phyloP scores from a whole-genome alignment of 2,797 vertebrate species.

The Myripristis jacobus region DNA sequence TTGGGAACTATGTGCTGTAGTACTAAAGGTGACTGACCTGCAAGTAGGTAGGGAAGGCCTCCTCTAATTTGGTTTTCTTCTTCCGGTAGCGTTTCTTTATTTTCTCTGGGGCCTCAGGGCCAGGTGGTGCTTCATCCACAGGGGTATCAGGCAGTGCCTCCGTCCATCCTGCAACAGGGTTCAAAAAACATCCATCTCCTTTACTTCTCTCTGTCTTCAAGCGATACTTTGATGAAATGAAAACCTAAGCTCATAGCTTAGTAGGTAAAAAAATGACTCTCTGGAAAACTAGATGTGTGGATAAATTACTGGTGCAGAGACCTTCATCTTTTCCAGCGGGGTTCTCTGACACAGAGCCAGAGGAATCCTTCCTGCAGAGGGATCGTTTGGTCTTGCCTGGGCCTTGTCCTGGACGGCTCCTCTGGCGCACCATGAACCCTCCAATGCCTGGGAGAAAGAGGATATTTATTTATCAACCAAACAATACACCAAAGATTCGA shows the following conservation, averaged over 20 bases:
- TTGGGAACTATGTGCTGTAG: too few species aligned
- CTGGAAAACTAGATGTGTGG: neutral
- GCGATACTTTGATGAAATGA: neutral
- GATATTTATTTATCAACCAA: slow-evolving; percentile 3
- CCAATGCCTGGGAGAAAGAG: slow-evolving; percentile 88
- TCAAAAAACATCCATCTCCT: neutral
- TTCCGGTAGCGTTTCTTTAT: slow-evolving; percentile 97
- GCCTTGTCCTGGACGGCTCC: slow-evolving; percentile 93
- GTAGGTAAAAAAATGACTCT: neutral
- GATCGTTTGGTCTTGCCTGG: slow-evolving; percentile 92
- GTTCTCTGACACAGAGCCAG: slow-evolving; percentile 93
- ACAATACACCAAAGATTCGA: slow-evolving; percentile 2
- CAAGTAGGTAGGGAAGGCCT: slow-evolving; percentile 95
- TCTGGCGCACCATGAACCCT: slow-evolving; percentile 99
- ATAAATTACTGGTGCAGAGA: slow-evolving; percentile 62
- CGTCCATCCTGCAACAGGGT: slow-evolving; percentile 86
- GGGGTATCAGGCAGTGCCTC: slow-evolving; percentile 89
- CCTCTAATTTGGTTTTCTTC: slow-evolving; percentile 98
- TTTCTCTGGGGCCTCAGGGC: slow-evolving; percentile 92
- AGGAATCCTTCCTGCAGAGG: slow-evolving; percentile 94
- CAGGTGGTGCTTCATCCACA: slow-evolving; percentile 87
- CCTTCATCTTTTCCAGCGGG: slow-evolving; percentile 91
- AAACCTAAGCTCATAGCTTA: neutral
- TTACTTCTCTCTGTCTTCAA: too few species aligned
- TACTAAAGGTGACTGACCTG: slow-evolving; percentile 84